These are phyloP conservation scores for Alligator mississippiensis DNA, from an alignment of 2,113 vertebrate species.

Conservation along the genomic window DNA sequence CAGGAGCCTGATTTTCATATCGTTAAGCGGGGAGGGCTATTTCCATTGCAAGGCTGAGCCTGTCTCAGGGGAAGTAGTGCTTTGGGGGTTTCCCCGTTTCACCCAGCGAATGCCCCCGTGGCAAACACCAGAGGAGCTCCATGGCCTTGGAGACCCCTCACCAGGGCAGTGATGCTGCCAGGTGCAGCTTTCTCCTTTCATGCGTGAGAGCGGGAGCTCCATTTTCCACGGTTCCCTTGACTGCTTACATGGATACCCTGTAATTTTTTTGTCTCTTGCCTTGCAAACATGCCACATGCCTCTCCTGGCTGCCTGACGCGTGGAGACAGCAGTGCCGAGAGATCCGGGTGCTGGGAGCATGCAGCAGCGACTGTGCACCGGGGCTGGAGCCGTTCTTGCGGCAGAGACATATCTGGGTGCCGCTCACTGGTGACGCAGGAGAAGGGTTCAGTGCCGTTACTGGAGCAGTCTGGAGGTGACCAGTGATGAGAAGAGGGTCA, in stretches of 20 bases:
- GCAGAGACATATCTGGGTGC: too few species aligned
- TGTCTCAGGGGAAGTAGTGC: not conserved
- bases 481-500: too few species aligned
- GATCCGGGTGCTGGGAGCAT: not conserved
- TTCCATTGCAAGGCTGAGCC: not conserved
- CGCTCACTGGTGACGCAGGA: too few species aligned
- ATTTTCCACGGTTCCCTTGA: not conserved
- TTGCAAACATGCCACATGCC: not conserved
- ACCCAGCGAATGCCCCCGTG: constrained; percentile 53
- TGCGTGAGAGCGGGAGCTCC: not conserved
- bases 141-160: not conserved
- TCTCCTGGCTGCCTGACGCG: not conserved
- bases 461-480: too few species aligned
- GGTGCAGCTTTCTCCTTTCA: not conserved
- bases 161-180: not conserved
- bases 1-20: not conserved
- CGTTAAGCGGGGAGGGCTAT: not conserved
- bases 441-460: too few species aligned
- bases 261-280: not conserved
- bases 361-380: not conserved
- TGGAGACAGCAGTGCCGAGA: not conserved
- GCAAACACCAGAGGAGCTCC: constrained; percentile 41
- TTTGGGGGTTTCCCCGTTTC: constrained; percentile 48
- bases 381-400: too few species aligned
- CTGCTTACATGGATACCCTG: not conserved